Percentiles rank a stretch among this genome's conserved stretches.
Evolutionary conservation across 1,140 invertebrate genomes (phyloP).

Genomic region (Propsilocerus akamusi): DNA sequence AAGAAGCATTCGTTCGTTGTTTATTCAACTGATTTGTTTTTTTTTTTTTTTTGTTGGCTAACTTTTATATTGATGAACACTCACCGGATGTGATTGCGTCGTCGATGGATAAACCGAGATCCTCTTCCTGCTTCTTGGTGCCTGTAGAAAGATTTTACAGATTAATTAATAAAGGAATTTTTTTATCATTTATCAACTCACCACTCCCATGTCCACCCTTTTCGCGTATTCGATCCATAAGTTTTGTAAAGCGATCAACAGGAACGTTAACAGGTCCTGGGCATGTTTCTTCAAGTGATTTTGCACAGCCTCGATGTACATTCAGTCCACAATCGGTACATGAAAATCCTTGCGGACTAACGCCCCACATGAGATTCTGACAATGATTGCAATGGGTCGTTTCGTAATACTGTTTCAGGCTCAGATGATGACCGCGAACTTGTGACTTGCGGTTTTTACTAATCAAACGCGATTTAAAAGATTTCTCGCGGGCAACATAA

Average conservation of each 20-base stretch:
- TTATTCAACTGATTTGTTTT: no score
- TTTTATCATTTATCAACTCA: not conserved
- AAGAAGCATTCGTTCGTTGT: no score
- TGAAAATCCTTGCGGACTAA: conserved; percentile 84
- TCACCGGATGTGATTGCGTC: not conserved
- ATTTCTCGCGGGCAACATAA: conserved; percentile 69
- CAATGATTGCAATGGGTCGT: conserved; percentile 87
- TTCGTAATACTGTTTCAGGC: conserved; percentile 70
- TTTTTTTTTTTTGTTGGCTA: no score
- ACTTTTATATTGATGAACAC: no score
- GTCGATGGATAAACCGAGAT: not conserved
- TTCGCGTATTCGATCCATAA: conserved; percentile 48
- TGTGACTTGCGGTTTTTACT: conserved; percentile 46
- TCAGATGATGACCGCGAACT: conserved; percentile 76
- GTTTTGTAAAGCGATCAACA: conserved; percentile 38
- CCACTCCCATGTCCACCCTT: conserved; percentile 5
- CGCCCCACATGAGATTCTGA: conserved; percentile 78
- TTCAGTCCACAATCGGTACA: conserved; percentile 81
- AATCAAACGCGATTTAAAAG: conserved; percentile 50
- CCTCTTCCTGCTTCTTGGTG: not conserved
- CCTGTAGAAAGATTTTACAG: not conserved
- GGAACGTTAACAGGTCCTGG: conserved; percentile 42
- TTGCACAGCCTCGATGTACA: conserved; percentile 69
- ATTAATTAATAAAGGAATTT: not conserved
- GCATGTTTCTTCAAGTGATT: conserved; percentile 65